Base-by-base conservation (phyloP, 2,888 invertebrate species). In the Carcina quercana region DNA sequence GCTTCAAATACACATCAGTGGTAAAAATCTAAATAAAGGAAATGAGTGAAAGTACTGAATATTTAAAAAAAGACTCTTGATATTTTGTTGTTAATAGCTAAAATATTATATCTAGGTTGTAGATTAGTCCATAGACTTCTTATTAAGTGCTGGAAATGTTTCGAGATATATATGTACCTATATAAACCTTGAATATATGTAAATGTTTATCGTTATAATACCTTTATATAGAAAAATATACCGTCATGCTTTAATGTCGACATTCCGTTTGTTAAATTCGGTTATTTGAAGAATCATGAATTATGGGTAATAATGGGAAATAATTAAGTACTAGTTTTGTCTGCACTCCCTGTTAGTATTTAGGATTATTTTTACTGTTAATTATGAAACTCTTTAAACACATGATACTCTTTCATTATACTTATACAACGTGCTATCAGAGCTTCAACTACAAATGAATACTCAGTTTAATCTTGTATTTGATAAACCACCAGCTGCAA, bases 1-100 rank as follows among this genome's bases (percentile, higher is more conserved):
- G 76, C 79, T 80, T 67, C 67, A 59, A 67, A 59, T 55, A 66
- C 58, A 72, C 69, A 59, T 70, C 72, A 74, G 63, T 59, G 59
- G 59, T 59, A 56, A 57, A 53, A 50, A 53, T 54, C 52, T 49
- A 55, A 47, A 54, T 47, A 37, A 33, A 59, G 56, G 54, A 54
- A 24, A 24, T 50, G 55, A 53, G 53, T 46, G 48, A 51, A 53
- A 57, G 56, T 64, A 62, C 64, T 59, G 54, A 60, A 53, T 50
- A 47, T 10, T 42, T 43, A 34, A 48, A 44, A 47, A 50, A 55
- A 57, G 49, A 61, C 49, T 63, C 54, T 66, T 58, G 43, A 64
- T 65, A 62, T 62, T 69, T 59, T 65, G 65, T 68, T 73, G 66
- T 68, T 50, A 59, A 53, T 72, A 70, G 60, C 48, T 63, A 55